Evolutionary conservation across 2,113 vertebrate species (phyloP).

Genomic region (Pantherophis guttatus): DNA sequence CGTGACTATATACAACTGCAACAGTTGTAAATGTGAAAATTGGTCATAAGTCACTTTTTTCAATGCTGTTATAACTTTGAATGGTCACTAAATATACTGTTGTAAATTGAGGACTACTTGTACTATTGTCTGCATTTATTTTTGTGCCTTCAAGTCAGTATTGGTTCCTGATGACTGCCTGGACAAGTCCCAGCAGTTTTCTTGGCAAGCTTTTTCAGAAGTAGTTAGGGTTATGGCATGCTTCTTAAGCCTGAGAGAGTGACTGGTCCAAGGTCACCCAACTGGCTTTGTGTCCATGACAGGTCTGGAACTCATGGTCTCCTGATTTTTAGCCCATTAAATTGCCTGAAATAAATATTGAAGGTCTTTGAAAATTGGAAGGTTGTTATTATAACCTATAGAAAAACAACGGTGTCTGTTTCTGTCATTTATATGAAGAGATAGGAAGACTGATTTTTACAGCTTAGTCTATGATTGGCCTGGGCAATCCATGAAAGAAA

Average conservation of each 20-base stretch:
- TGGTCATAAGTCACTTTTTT: no score
- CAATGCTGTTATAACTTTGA: no score
- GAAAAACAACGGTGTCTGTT: constrained; percentile 49
- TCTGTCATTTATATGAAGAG: constrained; percentile 55
- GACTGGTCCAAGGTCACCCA: background rate
- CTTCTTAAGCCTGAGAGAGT: background rate
- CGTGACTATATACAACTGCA: no score
- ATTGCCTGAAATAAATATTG: background rate
- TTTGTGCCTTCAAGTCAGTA: no score
- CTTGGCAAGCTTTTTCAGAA: no score
- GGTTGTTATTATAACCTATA: constrained; percentile 38
- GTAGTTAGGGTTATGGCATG: background rate
- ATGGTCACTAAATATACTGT: no score
- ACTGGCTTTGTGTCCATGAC: background rate
- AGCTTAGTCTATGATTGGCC: constrained; percentile 48
- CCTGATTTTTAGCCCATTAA: background rate
- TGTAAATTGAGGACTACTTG: no score
- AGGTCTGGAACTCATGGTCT: background rate
- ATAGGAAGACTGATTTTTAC: constrained; percentile 57
- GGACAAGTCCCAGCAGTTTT: no score
- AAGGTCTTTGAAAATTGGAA: background rate
- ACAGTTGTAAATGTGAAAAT: no score
- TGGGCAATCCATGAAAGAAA: background rate
- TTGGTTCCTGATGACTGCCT: no score
- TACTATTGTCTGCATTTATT: no score